Evolutionary conservation across 1,140 invertebrate genomes (phyloP).

Genomic region (Calephelis virginiensis): DNA sequence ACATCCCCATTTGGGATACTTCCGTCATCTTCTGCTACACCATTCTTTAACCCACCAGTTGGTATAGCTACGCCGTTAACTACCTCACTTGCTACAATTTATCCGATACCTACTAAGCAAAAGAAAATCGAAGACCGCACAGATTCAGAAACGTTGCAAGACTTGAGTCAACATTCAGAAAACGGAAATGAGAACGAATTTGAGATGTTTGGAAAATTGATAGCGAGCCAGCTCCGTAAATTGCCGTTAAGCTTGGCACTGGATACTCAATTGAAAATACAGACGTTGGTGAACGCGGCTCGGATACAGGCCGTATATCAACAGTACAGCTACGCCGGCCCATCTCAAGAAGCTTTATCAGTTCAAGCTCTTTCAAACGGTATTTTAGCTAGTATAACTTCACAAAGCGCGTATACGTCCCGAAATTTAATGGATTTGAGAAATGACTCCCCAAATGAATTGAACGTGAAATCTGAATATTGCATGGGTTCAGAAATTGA

Average conservation of each 20-base stretch:
- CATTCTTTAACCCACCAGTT: constrained; percentile 66
- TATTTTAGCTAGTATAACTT: constrained; percentile 64
- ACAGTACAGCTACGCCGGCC: constrained; percentile 69
- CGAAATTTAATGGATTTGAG: constrained; percentile 49
- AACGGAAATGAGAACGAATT: constrained; percentile 71
- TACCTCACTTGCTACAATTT: constrained; percentile 65
- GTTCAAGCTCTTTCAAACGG: constrained; percentile 70
- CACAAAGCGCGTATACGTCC: constrained; percentile 55
- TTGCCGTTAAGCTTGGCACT: constrained; percentile 68
- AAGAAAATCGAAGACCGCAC: constrained; percentile 61
- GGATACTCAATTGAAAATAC: constrained; percentile 71
- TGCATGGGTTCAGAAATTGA: constrained; percentile 59
- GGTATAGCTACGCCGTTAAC: constrained; percentile 66
- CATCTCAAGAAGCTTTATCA: constrained; percentile 65
- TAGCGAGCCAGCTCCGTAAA: constrained; percentile 68
- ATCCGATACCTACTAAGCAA: constrained; percentile 65
- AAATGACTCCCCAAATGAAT: constrained; percentile 62
- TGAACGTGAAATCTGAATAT: constrained; percentile 59
- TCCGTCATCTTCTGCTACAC: constrained; percentile 51
- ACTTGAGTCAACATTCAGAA: constrained; percentile 68
- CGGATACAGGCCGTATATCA: constrained; percentile 72
- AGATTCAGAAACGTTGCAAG: constrained; percentile 62
- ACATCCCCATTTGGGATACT: constrained; percentile 61
- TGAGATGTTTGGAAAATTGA: constrained; percentile 73
- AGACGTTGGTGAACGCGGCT: constrained; percentile 70